Evolutionary conservation across 2,113 vertebrate genomes (phyloP).

Genomic region (Hipposideros armiger): DNA sequence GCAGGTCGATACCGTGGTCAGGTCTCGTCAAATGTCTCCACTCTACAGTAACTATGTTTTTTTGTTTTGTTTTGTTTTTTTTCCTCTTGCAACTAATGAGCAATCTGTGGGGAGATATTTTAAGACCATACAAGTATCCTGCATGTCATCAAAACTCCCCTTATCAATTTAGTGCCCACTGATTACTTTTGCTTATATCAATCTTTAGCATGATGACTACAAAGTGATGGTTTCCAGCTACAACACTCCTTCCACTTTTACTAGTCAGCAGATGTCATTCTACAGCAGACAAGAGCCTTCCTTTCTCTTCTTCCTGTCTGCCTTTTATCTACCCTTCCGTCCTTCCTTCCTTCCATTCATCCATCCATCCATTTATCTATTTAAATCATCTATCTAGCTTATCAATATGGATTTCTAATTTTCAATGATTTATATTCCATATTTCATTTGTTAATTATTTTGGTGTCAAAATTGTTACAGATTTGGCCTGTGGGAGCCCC

Average conservation of each 20-base stretch:
- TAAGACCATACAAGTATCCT: not conserved
- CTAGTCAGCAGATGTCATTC: not conserved
- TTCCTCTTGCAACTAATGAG: too few relatives aligned
- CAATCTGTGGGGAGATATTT: not conserved
- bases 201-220: not conserved
- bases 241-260: too few relatives aligned
- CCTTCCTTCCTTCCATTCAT: not conserved
- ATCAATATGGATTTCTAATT: not conserved
- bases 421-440: not conserved
- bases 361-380: not conserved
- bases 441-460: not conserved
- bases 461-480: not conserved
- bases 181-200: not conserved
- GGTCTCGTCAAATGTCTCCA: not conserved
- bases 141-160: not conserved
- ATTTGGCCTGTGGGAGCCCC: not conserved
- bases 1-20: not conserved
- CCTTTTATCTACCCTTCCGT: not conserved
- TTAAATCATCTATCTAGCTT: not conserved
- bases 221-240: too few relatives aligned
- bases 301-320: not conserved
- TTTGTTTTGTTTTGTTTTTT: too few relatives aligned
- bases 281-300: not conserved
- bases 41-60: too few relatives aligned
- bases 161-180: not conserved